Conservation (phyloP, 2,888 invertebrate species). For the Linyphia triangularis region DNA sequence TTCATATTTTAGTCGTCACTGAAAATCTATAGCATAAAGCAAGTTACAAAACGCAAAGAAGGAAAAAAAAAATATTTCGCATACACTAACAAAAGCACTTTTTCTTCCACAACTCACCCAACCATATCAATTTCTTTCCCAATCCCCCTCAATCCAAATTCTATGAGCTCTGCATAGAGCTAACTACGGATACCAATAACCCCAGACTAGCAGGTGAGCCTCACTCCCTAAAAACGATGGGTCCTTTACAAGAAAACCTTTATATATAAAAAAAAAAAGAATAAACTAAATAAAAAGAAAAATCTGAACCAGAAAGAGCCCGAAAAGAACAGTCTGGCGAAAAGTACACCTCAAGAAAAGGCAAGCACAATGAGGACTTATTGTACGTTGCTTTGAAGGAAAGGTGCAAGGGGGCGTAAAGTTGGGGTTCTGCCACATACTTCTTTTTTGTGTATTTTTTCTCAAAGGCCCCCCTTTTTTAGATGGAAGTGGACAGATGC, state of each 20-base stretch:
- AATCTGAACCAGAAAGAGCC: neutral
- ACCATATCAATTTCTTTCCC: conserved; percentile 34
- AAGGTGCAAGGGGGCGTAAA: conserved; percentile 62
- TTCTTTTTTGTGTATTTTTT: conserved; percentile 38
- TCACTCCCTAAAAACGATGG: conserved; percentile 35
- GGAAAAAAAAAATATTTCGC: neutral
- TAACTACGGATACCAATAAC: conserved; percentile 32
- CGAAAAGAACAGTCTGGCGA: conserved; percentile 45
- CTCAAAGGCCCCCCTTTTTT: neutral
- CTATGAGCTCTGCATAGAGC: neutral
- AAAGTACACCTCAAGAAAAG: conserved; percentile 60
- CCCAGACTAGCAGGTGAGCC: conserved; percentile 33
- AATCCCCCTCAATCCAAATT: neutral
- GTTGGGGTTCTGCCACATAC: conserved; percentile 54
- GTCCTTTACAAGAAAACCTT: conserved; percentile 14
- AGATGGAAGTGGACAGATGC: conserved; percentile 58
- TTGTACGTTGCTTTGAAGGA: conserved; percentile 45
- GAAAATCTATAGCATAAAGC: too few relatives aligned
- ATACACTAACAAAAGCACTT: neutral
- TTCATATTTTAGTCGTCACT: too few relatives aligned
- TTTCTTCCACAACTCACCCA: neutral
- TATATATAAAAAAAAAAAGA: neutral
- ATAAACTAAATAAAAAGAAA: conserved; percentile 10
- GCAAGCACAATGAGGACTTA: conserved; percentile 45
- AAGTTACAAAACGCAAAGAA: too few relatives aligned